Conservation (phyloP, 1,140 invertebrate genomes). For the Popillia japonica region DNA sequence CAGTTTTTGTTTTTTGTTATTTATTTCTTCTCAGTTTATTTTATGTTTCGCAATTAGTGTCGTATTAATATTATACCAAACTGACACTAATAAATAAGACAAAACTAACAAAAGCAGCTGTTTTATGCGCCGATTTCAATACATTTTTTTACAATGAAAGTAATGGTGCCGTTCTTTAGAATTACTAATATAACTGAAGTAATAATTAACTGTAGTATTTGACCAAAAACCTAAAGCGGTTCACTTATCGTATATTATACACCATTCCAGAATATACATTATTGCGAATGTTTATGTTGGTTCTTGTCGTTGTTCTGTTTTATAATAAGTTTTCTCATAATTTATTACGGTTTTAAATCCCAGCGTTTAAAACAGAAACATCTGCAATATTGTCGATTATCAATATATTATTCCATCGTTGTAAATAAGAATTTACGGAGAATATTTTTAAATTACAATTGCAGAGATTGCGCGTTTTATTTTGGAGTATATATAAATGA, state of each 20-base stretch:
- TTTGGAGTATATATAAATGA: neutral
- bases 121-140: neutral
- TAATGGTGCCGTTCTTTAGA: conserved; percentile 22
- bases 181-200: conserved; percentile 6
- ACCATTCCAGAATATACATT: conserved; percentile 12
- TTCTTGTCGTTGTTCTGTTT: neutral
- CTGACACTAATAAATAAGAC: neutral
- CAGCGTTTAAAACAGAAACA: neutral
- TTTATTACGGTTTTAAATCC: neutral
- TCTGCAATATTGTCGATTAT: conserved; percentile 11
- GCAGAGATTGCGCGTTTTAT: conserved; percentile 14
- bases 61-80: neutral
- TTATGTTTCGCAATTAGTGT: neutral
- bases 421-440: neutral
- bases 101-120: neutral
- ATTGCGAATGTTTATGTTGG: neutral
- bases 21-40: neutral
- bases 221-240: conserved; percentile 19
- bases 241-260: neutral
- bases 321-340: neutral
- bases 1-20: neutral
- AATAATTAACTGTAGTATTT: conserved; percentile 17
- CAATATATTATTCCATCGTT: neutral
- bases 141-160: neutral
- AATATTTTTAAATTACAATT: neutral